Evolutionary conservation across 1,140 invertebrate species (phyloP), one percentile per base, ranked within the genome.

Genomic region (Heliconius nattereri): DNA sequence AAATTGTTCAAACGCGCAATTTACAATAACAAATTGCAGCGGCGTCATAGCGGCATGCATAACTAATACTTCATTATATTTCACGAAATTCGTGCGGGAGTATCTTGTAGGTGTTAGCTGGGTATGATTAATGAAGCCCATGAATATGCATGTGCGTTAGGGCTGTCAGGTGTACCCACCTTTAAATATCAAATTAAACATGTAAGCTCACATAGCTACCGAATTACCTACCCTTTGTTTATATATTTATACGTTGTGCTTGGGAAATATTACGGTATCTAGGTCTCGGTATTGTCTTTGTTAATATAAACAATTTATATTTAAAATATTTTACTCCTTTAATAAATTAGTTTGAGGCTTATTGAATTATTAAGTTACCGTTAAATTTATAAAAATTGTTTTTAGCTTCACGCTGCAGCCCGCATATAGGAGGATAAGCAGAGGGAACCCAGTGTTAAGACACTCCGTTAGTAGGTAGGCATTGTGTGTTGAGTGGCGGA

Each of bases 141-240:
- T 93, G 92, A 94, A 94, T 94, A 94, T 94, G 90, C 88, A 94
- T 90, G 86, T 87, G 88, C 71, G 83, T 88, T 85, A 85, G 87
- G 83, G 83, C 88, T 92, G 92, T 90, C 91, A 92, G 91, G 86
- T 87, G 84, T 80, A 83, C 76, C 80, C 80, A 86, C 91, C 91
- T 91, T 92, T 91, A 92, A 92, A 92, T 93, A 93, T 92, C 86
- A 92, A 92, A 92, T 93, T 90, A 90, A 91, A 91, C 89, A 92
- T 90, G 86, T 90, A 90, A 84, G 85, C 81, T 83, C 79, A 78
- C 82, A 78, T 57, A 77, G 75, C 70, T 73, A 60, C 74, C 71
- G 77, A 78, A 78, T 60, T 60, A 73, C 54, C 72, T 60, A 73
- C 54, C 72, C 72, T 78, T 29, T 54, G 71, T 37, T 40, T 76